A percentile compares a stretch with the other conserved stretches of the same genome.
Conservation (phyloP, 2,113 vertebrate genomes). For the Centrocercus urophasianus region DNA sequence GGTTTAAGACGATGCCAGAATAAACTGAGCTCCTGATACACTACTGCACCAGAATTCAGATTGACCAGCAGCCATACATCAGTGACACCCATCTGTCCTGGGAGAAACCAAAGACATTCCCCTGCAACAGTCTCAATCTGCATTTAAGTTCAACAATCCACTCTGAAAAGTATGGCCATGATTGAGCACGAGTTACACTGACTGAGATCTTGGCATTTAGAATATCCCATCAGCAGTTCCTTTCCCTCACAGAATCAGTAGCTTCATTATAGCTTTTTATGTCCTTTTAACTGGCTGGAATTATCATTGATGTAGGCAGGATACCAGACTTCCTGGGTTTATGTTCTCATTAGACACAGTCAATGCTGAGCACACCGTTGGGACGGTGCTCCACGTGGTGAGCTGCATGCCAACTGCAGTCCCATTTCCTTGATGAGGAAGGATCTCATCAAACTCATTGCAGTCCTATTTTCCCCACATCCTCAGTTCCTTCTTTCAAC, state of each 20-base stretch:
- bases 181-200: background rate
- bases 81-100: background rate
- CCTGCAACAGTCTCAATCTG: background rate
- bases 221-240: constrained; percentile 5
- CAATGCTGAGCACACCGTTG: background rate
- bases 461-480: background rate
- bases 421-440: background rate
- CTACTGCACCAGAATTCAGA: background rate
- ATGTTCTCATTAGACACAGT: constrained; percentile 28
- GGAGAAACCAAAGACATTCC: background rate
- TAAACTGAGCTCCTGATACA: background rate
- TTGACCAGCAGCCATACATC: background rate
- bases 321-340: constrained; percentile 16
- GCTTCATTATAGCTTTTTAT: constrained; percentile 23
- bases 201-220: constrained; percentile 10
- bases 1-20: background rate
- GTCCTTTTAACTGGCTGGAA: constrained; percentile 16
- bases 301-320: constrained; percentile 19
- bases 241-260: background rate
- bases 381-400: background rate
- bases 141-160: background rate
- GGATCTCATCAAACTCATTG: background rate
- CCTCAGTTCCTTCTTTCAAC: background rate
- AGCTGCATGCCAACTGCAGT: background rate
- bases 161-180: background rate